Evolutionary conservation across 2,797 vertebrate species (phyloP).

Genomic region (Enteromius fasciolatus): DNA sequence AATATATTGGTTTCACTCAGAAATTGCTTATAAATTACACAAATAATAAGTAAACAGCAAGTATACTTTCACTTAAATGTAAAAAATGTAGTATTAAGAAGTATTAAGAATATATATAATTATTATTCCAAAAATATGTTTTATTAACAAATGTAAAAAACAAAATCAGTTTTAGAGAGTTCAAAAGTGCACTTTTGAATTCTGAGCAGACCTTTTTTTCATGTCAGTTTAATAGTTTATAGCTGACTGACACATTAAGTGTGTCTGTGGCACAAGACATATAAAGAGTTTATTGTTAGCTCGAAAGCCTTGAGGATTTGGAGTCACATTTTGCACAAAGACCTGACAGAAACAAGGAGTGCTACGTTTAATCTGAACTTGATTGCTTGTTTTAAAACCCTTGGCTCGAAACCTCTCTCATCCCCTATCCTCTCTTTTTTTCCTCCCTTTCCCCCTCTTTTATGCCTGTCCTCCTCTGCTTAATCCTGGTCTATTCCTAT

Average conservation of each 20-base stretch:
- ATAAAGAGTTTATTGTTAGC: constrained; percentile 2
- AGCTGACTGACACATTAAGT: neutral
- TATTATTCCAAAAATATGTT: neutral
- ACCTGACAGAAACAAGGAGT: constrained; percentile 12
- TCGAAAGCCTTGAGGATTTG: constrained; percentile 18
- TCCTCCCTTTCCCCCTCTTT: constrained; percentile 28
- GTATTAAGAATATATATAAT: neutral
- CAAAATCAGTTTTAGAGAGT: neutral
- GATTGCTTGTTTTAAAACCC: constrained; percentile 43
- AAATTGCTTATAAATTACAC: neutral
- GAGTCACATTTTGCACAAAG: neutral
- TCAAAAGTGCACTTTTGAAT: neutral
- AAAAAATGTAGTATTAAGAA: neutral
- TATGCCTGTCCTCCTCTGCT: constrained; percentile 35
- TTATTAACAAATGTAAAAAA: neutral
- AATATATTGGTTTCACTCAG: neutral
- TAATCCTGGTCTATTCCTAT: constrained; percentile 63
- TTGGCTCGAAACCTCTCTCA: constrained; percentile 12
- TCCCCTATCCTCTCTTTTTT: neutral
- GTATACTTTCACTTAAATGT: neutral
- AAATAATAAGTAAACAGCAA: neutral
- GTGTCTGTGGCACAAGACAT: neutral
- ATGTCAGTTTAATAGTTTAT: neutral
- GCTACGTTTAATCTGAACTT: constrained; percentile 38
- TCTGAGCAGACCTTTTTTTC: neutral